A percentile compares a stretch with the other conserved stretches of the same genome.
These are phyloP conservation scores for Gavialis gangeticus DNA, from an alignment of 2,113 vertebrate species.

Conservation along the genomic window DNA sequence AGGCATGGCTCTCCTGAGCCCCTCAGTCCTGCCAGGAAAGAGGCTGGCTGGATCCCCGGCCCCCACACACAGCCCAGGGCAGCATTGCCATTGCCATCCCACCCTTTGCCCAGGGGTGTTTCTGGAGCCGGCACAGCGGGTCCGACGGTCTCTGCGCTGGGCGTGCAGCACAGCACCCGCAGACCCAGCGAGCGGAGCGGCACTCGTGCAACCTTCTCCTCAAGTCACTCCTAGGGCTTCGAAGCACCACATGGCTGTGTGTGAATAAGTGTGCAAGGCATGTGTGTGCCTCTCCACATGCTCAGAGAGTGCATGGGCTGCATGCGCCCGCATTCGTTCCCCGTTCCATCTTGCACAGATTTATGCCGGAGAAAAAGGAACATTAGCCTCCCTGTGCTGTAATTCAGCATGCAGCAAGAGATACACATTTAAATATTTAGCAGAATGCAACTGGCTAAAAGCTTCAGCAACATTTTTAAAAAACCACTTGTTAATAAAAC, in stretches of 20 bases:
- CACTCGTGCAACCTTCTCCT: too few species aligned
- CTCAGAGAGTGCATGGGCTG: not conserved
- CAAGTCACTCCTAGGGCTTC: not conserved
- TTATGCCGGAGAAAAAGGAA: slow-evolving; percentile 53
- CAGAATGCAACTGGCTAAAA: slow-evolving; percentile 75
- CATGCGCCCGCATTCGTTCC: not conserved
- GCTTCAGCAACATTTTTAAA: slow-evolving; percentile 66
- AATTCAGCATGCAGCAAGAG: slow-evolving; percentile 75
- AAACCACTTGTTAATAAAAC: slow-evolving; percentile 67
- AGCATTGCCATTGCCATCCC: too few species aligned
- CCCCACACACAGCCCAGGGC: too few species aligned
- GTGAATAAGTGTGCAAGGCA: rapidly evolving
- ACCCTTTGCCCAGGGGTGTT: too few species aligned
- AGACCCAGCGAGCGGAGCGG: too few species aligned
- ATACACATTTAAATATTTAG: slow-evolving; percentile 79
- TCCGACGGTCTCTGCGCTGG: too few species aligned
- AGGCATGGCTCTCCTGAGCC: too few species aligned
- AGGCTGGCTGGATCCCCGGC: too few species aligned
- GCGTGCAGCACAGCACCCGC: too few species aligned
- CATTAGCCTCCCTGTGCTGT: slow-evolving; percentile 73
- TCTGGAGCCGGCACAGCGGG: too few species aligned
- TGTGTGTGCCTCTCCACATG: not conserved
- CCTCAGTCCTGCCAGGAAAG: too few species aligned
- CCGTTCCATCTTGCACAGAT: slow-evolving; percentile 58
- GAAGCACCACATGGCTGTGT: rapidly evolving